Conservation (phyloP, 2,113 vertebrate genomes). For the Stegastes partitus region DNA sequence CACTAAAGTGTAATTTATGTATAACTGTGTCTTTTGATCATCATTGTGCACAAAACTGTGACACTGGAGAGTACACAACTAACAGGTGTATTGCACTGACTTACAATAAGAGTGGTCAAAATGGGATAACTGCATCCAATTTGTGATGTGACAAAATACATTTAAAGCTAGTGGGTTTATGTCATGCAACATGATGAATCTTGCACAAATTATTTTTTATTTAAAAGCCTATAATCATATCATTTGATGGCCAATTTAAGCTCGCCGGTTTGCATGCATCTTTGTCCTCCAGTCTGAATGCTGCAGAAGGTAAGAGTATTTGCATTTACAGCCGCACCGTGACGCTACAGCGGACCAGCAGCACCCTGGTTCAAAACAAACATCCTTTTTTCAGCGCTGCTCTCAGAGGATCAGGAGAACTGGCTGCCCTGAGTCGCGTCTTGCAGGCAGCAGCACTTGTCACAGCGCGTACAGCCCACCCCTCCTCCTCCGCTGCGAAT, state of each 20-base stretch:
- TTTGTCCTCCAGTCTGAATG: not conserved
- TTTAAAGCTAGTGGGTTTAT: not conserved
- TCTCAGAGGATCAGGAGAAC: fast-evolving
- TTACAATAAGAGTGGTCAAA: too few species aligned
- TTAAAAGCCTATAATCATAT: not conserved
- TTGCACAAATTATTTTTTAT: too few species aligned
- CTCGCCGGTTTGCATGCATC: not conserved
- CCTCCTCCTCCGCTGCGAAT: not conserved
- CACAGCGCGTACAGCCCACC: too few species aligned
- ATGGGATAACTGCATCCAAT: too few species aligned
- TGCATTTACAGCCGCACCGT: constrained; percentile 50
- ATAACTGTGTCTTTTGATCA: too few species aligned
- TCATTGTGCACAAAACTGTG: too few species aligned
- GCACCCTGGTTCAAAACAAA: constrained; percentile 58
- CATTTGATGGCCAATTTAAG: not conserved
- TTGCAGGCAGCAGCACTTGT: constrained; percentile 34
- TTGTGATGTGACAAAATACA: not conserved
- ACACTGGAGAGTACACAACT: too few species aligned
- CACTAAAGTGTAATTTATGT: too few species aligned
- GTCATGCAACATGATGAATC: too few species aligned
- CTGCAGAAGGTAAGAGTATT: constrained; percentile 5
- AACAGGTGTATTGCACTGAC: too few species aligned
- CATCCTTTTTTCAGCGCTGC: constrained; percentile 38
- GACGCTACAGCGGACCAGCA: constrained; percentile 60
- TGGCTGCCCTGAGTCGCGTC: not conserved